A percentile compares a stretch with the other conserved stretches of the same genome.
These are phyloP conservation scores for Trachelus tabidus DNA, from an alignment of 2,888 invertebrate genomes.

Conservation along the genomic window DNA sequence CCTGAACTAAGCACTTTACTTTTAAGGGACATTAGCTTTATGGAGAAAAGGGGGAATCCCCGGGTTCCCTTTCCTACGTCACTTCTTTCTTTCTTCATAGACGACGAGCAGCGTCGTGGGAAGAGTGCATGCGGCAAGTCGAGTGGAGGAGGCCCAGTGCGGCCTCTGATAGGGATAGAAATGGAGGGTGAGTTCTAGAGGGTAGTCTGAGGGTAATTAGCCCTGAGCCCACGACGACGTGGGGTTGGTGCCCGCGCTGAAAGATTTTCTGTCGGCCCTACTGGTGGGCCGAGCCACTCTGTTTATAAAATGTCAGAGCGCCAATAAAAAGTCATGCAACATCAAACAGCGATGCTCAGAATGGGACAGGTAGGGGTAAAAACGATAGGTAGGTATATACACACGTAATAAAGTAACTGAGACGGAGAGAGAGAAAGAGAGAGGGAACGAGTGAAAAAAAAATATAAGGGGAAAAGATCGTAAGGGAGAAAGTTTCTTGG, in stretches of 20 bases:
- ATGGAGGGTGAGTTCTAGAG: constrained; percentile 17
- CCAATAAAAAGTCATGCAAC: constrained; percentile 70
- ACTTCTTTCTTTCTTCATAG: constrained; percentile 25
- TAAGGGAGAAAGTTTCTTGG: constrained; percentile 38
- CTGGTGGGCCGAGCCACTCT: constrained; percentile 35
- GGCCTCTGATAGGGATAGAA: constrained; percentile 14
- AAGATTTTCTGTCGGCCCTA: constrained; percentile 42
- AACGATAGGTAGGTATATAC: background rate
- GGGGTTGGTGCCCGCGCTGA: constrained; percentile 23
- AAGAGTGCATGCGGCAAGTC: constrained; percentile 14
- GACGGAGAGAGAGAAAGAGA: constrained; percentile 28
- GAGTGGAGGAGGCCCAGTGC: constrained; percentile 1
- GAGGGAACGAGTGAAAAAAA: constrained; percentile 22
- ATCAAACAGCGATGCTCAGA: constrained; percentile 52
- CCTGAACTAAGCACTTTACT: constrained; percentile 46
- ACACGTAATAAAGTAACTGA: background rate
- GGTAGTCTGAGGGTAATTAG: constrained; percentile 52
- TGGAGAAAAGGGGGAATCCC: constrained; percentile 30
- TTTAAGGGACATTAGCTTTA: constrained; percentile 52
- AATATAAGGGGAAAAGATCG: constrained; percentile 9
- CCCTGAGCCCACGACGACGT: constrained; percentile 29
- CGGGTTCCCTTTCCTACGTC: constrained; percentile 32
- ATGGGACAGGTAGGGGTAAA: background rate
- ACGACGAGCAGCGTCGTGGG: constrained; percentile 21
- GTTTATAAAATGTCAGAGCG: constrained; percentile 69